These are phyloP conservation scores for Dendroctonus ponderosae DNA, from an alignment of 1,140 invertebrate genomes.

Conservation along the genomic window DNA sequence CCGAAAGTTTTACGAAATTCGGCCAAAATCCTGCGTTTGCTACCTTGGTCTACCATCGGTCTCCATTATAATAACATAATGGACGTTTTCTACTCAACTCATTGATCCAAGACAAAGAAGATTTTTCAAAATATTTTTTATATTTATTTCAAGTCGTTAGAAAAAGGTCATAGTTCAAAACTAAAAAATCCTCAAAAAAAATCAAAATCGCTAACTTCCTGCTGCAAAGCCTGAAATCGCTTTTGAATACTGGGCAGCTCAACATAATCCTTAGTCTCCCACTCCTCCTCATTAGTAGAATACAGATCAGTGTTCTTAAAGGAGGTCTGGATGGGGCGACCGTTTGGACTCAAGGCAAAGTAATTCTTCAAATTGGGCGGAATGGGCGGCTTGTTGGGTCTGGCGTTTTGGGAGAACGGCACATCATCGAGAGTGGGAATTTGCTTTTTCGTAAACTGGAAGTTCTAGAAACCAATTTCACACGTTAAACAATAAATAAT, in stretches of 20 bases:
- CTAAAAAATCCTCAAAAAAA: slow-evolving; percentile 12
- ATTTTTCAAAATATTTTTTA: too few relatives aligned
- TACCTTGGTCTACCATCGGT: too few relatives aligned
- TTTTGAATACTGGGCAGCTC: slow-evolving; percentile 49
- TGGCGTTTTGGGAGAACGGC: slow-evolving; percentile 61
- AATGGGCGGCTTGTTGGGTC: slow-evolving; percentile 47
- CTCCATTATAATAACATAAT: too few relatives aligned
- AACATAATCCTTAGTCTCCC: slow-evolving; percentile 58
- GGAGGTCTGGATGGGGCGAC: slow-evolving; percentile 58
- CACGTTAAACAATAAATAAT: slow-evolving; percentile 2
- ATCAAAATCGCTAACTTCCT: slow-evolving; percentile 24
- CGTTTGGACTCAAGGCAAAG: slow-evolving; percentile 59
- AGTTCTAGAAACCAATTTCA: slow-evolving; percentile 51
- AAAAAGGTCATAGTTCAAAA: background rate
- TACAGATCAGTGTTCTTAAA: slow-evolving; percentile 50
- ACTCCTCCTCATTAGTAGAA: slow-evolving; percentile 51
- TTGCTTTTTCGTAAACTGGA: slow-evolving; percentile 57
- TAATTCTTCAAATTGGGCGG: slow-evolving; percentile 58
- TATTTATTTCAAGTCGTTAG: too few relatives aligned
- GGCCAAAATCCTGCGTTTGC: too few relatives aligned
- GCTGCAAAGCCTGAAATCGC: slow-evolving; percentile 23
- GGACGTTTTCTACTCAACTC: too few relatives aligned
- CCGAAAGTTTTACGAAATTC: too few relatives aligned
- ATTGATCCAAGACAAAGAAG: too few relatives aligned
- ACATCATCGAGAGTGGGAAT: slow-evolving; percentile 53